Percentiles rank a stretch among this genome's conserved stretches.
phyloP scores from a whole-genome alignment of 2,113 vertebrate genomes.

The Lamprologus lemairii region DNA sequence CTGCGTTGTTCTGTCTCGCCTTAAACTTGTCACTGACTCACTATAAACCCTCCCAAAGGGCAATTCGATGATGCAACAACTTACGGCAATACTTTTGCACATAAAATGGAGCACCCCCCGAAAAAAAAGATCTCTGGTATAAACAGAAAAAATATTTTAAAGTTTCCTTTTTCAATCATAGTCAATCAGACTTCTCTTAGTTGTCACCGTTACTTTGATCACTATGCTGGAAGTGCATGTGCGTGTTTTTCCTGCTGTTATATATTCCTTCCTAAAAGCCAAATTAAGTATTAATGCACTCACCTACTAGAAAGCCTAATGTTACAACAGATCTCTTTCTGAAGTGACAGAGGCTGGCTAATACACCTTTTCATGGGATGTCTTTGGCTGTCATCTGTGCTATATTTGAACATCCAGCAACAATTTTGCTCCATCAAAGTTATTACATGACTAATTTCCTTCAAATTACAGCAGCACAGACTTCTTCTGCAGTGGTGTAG shows the following conservation, averaged over 20 bases:
- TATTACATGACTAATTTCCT: not conserved
- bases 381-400: not conserved
- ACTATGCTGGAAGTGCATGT: not conserved
- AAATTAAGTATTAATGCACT: not conserved
- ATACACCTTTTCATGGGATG: not conserved
- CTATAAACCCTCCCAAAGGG: not conserved
- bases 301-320: not conserved
- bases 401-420: not conserved
- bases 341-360: not conserved
- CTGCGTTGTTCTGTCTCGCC: not conserved
- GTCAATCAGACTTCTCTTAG: not conserved
- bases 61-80: not conserved
- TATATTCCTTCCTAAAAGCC: not conserved
- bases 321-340: not conserved
- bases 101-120: not conserved
- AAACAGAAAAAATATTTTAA: not conserved
- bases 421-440: not conserved
- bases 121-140: not conserved
- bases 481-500: not conserved
- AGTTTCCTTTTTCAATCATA: not conserved
- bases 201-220: not conserved
- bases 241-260: not conserved
- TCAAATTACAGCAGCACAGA: not conserved
- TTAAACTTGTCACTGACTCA: conserved; percentile 20
- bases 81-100: not conserved